Base-by-base conservation (phyloP, 2,888 invertebrate species). In the Hypercompe scribonia region DNA sequence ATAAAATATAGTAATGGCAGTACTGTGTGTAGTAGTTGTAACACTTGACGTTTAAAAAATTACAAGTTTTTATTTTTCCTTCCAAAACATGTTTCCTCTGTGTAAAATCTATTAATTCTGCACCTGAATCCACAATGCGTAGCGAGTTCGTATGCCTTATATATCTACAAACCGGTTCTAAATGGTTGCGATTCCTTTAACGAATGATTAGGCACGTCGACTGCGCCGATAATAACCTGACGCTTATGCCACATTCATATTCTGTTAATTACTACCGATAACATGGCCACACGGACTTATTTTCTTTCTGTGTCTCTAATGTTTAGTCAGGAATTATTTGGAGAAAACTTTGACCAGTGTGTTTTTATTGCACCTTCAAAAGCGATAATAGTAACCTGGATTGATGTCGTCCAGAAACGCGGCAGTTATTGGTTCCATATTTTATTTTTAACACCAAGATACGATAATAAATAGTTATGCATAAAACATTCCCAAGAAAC, bases 181-280 rank as follows among this genome's bases (percentile, higher is more conserved):
- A 81, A 81, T 76, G 73, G 64, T 81, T 77, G 81, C 73, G 72
- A 81, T 81, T 82, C 74, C 63, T 79, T 74, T 77, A 67, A 74
- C 74, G 72, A 81, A 24, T 79, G 73, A 76, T 78, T 80, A 73
- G 76, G 71, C 76, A 76, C 24, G 61, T 73, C 61, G 77, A 69
- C 66, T 46, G 4, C 28, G 28, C 13, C 58, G 58, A 58, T 54
- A 70, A 28, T 72, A 70, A 67, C 73, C 79, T 70, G 76, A 78
- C 76, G 75, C 70, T 79, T 81, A 77, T 74, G 74, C 77, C 73
- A 76, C 76, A 83, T 81, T 79, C 73, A 28, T 76, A 46, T 76
- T 70, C 31, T 72, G 46, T 50, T 71, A 65, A 74, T 75, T 58
- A 67, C 58, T 61, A 42, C 18, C 46, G 71, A 77, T 77, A 71